Percentiles rank a stretch among this genome's conserved stretches.
These are phyloP conservation scores for Machimus atricapillus DNA, from an alignment of 2,888 invertebrate genomes.

Conservation along the genomic window DNA sequence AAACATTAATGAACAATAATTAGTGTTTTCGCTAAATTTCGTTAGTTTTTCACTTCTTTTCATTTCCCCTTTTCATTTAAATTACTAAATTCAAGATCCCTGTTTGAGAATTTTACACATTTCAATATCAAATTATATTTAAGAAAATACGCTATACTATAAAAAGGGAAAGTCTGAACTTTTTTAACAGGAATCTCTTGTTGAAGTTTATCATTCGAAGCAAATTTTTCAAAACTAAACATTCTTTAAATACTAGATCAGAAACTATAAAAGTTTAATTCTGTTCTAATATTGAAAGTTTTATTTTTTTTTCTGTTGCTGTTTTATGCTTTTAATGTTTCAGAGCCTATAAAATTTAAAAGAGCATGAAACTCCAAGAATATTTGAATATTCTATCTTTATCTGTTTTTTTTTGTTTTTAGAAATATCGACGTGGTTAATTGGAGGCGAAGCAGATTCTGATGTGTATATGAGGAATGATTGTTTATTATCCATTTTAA, in stretches of 20 bases:
- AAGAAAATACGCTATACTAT: no score
- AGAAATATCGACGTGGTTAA: conserved; percentile 49
- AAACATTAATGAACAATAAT: no score
- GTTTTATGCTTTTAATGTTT: background rate
- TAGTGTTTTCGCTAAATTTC: no score
- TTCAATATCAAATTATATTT: no score
- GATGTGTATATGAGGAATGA: conserved; percentile 47
- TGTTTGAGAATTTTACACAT: no score
- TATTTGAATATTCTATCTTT: background rate
- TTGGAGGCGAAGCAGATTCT: conserved; percentile 44
- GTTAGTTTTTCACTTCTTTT: no score
- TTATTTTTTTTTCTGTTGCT: background rate
- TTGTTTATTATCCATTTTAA: conserved; percentile 49
- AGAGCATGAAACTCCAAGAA: no score
- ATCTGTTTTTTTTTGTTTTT: background rate
- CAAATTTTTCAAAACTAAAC: background rate
- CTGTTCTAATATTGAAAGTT: background rate
- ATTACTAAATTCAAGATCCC: no score
- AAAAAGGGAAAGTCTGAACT: no score
- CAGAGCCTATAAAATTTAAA: background rate
- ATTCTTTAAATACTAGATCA: background rate
- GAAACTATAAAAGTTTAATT: background rate
- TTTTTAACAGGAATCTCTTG: no score
- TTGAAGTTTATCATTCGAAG: background rate
- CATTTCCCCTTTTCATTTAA: no score